phyloP scores from a whole-genome alignment of 2,797 vertebrate genomes.

The Rhodeus uyekii region DNA sequence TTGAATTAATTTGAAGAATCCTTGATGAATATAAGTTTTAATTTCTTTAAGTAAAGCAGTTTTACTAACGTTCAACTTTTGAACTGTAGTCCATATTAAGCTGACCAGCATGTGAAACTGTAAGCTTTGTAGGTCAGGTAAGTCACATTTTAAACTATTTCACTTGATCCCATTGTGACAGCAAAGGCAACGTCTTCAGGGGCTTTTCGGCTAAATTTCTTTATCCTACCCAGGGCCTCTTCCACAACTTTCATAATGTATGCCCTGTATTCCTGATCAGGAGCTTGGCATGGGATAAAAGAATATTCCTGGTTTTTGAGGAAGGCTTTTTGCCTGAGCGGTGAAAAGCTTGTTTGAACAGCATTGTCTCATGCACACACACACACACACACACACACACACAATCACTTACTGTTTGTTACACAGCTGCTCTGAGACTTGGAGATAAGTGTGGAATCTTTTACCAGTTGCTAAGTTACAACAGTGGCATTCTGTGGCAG shows the following conservation, averaged over 20 bases:
- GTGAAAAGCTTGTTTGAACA: conserved; percentile 36
- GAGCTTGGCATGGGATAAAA: conserved; percentile 36
- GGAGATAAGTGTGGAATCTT: conserved; percentile 53
- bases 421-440: conserved; percentile 50
- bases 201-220: conserved; percentile 4
- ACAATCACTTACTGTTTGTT: conserved; percentile 29
- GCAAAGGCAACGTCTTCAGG: conserved; percentile 4
- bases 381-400: background rate
- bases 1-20: no score
- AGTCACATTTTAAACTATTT: conserved; percentile 7
- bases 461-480: conserved; percentile 70
- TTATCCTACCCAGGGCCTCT: conserved; percentile 11
- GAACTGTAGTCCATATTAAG: background rate
- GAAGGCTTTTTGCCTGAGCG: conserved; percentile 26
- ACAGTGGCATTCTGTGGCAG: conserved; percentile 58
- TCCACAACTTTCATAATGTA: conserved; percentile 13
- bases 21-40: background rate
- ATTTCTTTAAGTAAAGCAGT: no score
- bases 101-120: background rate
- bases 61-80: background rate
- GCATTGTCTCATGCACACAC: background rate
- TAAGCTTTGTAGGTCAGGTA: background rate
- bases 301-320: conserved; percentile 47
- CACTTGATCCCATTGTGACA: conserved; percentile 14
- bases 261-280: conserved; percentile 35